Base-by-base conservation (phyloP, 2,797 vertebrate genomes). In the Sebastes steindachneri region DNA sequence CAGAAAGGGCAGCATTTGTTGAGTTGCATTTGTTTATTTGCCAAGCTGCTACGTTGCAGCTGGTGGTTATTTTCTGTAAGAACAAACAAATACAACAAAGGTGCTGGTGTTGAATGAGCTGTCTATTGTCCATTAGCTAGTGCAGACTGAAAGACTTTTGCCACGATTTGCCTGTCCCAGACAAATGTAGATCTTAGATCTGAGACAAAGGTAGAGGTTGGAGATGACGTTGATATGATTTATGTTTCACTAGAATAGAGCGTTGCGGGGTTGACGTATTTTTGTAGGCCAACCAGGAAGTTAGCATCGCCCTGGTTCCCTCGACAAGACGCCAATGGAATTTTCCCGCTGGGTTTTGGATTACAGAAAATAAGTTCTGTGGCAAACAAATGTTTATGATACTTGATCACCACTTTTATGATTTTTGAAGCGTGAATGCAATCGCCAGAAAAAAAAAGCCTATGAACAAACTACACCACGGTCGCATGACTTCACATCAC, bases 31-130 rank as follows among this genome's bases (percentile, higher is more conserved):
- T 51, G 37, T 57, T 75, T 71, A 65, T 74, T 62, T 55, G 59
- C 25, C 48, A n/a, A 75, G n/a, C 60, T 63, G 60, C 58, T 29
- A 60, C 23, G 35, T 37, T 45, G 33, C 6, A 29, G 35, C 15
- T 35, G 14, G 9, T 4, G n/a, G 31, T 25, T 21, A 29, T 64
- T 62, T 76, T 58, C 12, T 48, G 9, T 7, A 19, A 55, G 11
- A 66, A 68, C 14, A 63, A 60, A 65, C 51, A 70, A 79, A 69
- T 10, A 3, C 41, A 51, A 33, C 31, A 28, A 29, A 66, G 14
- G 45, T 26, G n/a, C 10, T 53, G 12, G 62, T 14, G 19, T 25
- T 17, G 29, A 73, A 37, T 35, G 21, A 33, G 23, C 54, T 48
- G 41, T 33, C 51, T 73, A 0, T 10, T 73, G 35, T 31, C 21